Conservation (phyloP, 2,888 invertebrate genomes). For the Latrodectus elegans region DNA sequence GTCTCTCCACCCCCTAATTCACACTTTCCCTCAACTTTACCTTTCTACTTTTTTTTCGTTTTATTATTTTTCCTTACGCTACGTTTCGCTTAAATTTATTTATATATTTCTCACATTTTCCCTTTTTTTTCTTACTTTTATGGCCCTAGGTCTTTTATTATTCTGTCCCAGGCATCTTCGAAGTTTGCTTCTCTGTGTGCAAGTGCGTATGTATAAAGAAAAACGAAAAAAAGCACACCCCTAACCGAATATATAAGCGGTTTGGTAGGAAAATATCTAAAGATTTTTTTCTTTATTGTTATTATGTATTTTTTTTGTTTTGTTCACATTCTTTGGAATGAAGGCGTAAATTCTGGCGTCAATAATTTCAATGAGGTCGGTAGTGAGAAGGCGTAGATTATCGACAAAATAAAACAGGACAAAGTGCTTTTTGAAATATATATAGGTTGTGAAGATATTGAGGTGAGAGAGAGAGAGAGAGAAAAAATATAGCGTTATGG, state of each 20-base stretch:
- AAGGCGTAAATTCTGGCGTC: slow-evolving; percentile 38
- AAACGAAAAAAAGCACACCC: background rate
- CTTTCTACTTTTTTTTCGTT: slow-evolving; percentile 40
- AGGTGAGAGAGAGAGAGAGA: background rate
- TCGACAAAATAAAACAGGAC: slow-evolving; percentile 43
- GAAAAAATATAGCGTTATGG: background rate
- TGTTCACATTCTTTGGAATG: background rate
- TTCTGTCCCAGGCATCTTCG: slow-evolving; percentile 20
- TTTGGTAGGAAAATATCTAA: background rate
- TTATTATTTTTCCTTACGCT: slow-evolving; percentile 53
- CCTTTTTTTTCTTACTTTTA: slow-evolving; percentile 4
- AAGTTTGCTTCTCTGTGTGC: background rate
- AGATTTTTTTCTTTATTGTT: background rate
- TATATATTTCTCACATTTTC: slow-evolving; percentile 49
- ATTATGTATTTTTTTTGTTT: slow-evolving; percentile 36
- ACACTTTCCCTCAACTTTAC: slow-evolving; percentile 50
- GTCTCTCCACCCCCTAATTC: slow-evolving; percentile 49
- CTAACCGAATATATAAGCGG: slow-evolving; percentile 40
- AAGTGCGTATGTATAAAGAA: background rate
- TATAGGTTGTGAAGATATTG: slow-evolving; percentile 1
- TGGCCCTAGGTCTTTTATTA: slow-evolving; percentile 65
- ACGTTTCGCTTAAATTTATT: slow-evolving; percentile 68
- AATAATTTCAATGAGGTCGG: slow-evolving; percentile 56
- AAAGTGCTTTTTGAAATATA: slow-evolving; percentile 22
- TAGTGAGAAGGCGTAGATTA: slow-evolving; percentile 38